Base-by-base conservation (phyloP, 2,113 vertebrate species). In the Greenwoodochromis staneri region DNA sequence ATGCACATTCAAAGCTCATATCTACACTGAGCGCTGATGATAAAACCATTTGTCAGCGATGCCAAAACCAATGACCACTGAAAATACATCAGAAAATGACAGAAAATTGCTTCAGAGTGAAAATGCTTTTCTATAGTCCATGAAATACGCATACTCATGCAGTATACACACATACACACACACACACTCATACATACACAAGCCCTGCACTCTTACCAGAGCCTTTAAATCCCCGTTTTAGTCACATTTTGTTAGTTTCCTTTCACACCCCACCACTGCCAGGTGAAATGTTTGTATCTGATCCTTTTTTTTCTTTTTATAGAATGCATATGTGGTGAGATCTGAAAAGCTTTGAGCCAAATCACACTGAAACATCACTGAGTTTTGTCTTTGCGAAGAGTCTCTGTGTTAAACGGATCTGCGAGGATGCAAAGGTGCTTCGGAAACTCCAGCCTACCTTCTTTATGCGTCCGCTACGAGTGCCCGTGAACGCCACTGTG, bases 401-500 rank as follows among this genome's bases (percentile, higher is more conserved):
- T 47, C 21, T 73, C 40, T 17, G 13, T 45, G 53, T 61, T 7
- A 81, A 16, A 38, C 19, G 1, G 8, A 49, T 36, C 10, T 63
- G 4, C 2, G 4, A 71, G 57, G 38, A 19, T 63, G 16, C 9
- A 69, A 85, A 14, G 16, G 21, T 4, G 14, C 8, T 14, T 54
- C 4, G 9, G 11, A 61, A 14, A 47, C 49, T 45, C 6, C 3
- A 4, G 16, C 92, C 63, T 97, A 99, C 99, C 99, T 99, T 99
- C 94, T 97, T 98, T 83, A 99, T 96, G 83, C 87, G 97, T 51
- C 99, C 99, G 0, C 97, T 97, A 47, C 98, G 97, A 0, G 99
- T 99, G 85, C 99, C 98, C 0, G 97, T 96, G 34, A 99, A 99
- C 9, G 97, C 97, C 9, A 99, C 98, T 0, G 98, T 98, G 94